phyloP scores from a whole-genome alignment of 2,113 vertebrate species.

The Choloepus hoffmanni region DNA sequence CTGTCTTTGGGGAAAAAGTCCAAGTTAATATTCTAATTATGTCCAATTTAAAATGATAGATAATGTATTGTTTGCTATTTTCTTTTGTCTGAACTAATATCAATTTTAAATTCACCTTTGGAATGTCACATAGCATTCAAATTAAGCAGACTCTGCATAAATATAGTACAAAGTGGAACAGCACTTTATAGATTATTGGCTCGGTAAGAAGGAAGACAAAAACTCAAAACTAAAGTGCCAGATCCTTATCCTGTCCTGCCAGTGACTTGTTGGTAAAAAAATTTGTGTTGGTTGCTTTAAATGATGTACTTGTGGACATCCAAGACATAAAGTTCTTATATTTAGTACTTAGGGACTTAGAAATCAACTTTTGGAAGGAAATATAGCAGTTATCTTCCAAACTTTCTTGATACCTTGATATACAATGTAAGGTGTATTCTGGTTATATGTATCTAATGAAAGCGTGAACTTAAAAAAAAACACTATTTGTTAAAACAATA shows the following conservation, averaged over 20 bases:
- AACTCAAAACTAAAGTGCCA: neutral
- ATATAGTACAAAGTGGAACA: neutral
- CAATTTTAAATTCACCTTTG: slow-evolving; percentile 52
- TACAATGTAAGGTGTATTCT: slow-evolving; percentile 18
- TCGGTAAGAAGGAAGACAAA: neutral
- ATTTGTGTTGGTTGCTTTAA: slow-evolving; percentile 6
- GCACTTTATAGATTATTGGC: slow-evolving; percentile 25
- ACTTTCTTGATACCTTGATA: neutral
- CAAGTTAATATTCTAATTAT: neutral
- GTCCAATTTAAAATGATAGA: slow-evolving; percentile 1
- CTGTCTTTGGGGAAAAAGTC: neutral
- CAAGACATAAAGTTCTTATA: neutral
- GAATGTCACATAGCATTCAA: slow-evolving; percentile 41
- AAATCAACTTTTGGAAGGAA: slow-evolving; percentile 17
- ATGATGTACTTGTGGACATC: neutral
- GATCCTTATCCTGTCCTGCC: neutral
- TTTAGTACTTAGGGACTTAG: slow-evolving; percentile 2
- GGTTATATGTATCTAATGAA: slow-evolving; percentile 47
- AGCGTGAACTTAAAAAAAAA: neutral
- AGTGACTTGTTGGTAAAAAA: neutral
- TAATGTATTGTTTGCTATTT: slow-evolving; percentile 26
- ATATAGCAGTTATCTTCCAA: neutral
- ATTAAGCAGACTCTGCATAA: neutral
- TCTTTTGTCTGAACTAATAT: slow-evolving; percentile 20
- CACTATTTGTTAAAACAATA: neutral